These are phyloP conservation scores for Oxyruncus cristatus DNA, from an alignment of 2,113 vertebrate species.

Conservation along the genomic window DNA sequence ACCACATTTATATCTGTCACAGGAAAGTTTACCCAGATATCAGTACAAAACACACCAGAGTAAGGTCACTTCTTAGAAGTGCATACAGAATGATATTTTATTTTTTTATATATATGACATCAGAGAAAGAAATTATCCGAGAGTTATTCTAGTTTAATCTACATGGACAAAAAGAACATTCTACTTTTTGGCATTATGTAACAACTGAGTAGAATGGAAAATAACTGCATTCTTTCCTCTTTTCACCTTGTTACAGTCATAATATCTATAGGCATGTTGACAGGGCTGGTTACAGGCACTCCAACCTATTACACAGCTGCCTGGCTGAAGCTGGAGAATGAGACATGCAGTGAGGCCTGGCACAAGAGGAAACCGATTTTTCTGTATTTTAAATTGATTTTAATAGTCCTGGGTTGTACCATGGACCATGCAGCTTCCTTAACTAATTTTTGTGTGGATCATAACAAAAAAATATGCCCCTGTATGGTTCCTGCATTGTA, in stretches of 20 bases:
- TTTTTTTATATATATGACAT: neutral
- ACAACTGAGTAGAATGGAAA: neutral
- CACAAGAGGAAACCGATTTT: neutral
- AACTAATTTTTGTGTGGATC: neutral
- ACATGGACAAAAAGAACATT: neutral
- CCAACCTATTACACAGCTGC: neutral
- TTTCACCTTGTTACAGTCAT: neutral
- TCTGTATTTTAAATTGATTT: neutral
- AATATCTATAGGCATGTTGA: neutral
- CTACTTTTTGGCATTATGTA: neutral
- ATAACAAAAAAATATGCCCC: neutral
- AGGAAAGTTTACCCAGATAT: neutral
- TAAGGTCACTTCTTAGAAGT: neutral
- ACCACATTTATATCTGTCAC: conserved; percentile 20
- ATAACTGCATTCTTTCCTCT: neutral
- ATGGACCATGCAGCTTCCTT: neutral
- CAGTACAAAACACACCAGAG: neutral
- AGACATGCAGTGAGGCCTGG: neutral
- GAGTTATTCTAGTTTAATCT: neutral
- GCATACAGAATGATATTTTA: neutral
- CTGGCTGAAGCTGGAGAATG: neutral
- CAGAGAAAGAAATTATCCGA: neutral
- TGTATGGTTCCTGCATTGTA: fast-evolving
- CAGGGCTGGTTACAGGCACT: neutral
- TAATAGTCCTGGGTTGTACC: neutral